phyloP scores from a whole-genome alignment of 2,113 vertebrate species.

The Probosciger aterrimus region DNA sequence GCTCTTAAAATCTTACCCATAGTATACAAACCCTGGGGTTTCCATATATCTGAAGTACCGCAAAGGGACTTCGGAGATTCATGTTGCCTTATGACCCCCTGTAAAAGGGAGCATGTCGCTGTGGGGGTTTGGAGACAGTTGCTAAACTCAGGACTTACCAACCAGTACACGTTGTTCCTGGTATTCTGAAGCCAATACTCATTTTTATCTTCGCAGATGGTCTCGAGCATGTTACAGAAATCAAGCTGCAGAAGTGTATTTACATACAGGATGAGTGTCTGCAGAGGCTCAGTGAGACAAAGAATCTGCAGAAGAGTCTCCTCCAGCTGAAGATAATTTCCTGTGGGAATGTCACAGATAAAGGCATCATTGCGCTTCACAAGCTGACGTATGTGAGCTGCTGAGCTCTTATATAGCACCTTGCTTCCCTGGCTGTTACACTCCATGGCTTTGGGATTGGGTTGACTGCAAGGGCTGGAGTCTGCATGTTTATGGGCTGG shows the following conservation, averaged over 20 bases:
- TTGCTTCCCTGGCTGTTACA: background rate
- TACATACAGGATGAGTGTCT: constrained; percentile 91
- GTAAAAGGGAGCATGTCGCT: background rate
- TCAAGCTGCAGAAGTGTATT: constrained; percentile 86
- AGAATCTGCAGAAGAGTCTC: constrained; percentile 83
- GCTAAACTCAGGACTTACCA: background rate
- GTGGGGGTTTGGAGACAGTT: background rate
- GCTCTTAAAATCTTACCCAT: background rate
- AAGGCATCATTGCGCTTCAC: constrained; percentile 84
- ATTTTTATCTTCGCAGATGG: constrained; percentile 76
- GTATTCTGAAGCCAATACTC: background rate
- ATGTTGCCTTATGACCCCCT: fast-evolving
- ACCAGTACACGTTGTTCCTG: background rate
- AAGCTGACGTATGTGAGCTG: constrained; percentile 75
- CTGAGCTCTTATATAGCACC: fast-evolving
- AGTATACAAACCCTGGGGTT: fast-evolving
- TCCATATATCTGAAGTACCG: background rate
- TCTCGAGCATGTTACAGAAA: constrained; percentile 84
- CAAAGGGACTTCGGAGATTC: background rate
- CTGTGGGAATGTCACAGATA: constrained; percentile 92
- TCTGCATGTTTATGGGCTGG: background rate
- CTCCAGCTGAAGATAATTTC: constrained; percentile 84
- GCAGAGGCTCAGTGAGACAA: constrained; percentile 81
- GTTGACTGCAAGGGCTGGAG: background rate
- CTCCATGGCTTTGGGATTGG: fast-evolving